Conservation (phyloP, 2,113 vertebrate genomes). For the Misgurnus mizolepis region DNA sequence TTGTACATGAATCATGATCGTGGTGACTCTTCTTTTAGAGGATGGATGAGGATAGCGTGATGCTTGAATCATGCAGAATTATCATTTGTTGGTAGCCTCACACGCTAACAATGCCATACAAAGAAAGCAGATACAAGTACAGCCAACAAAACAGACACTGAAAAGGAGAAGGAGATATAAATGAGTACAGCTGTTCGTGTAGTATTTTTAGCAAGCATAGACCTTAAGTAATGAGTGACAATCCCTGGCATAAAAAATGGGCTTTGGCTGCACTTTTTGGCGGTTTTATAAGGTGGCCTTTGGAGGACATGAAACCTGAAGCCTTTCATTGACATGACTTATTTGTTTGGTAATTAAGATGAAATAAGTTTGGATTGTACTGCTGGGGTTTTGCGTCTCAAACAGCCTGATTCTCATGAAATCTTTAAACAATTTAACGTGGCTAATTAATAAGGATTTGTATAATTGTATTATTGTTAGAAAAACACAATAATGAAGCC, state of each 20-base stretch:
- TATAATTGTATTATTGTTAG: too few relatives aligned
- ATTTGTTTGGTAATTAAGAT: neutral
- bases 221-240: neutral
- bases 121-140: neutral
- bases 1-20: neutral
- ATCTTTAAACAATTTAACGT: too few relatives aligned
- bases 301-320: neutral
- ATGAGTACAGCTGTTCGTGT: neutral
- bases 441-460: too few relatives aligned
- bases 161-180: too few relatives aligned
- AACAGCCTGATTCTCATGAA: too few relatives aligned
- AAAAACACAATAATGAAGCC: too few relatives aligned
- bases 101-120: neutral
- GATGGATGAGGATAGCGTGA: neutral
- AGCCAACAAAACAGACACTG: neutral
- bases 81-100: neutral
- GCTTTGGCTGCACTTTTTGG: neutral
- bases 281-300: neutral
- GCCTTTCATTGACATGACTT: neutral
- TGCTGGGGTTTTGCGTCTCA: neutral
- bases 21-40: neutral
- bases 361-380: neutral
- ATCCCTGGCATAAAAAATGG: neutral
- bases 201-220: neutral
- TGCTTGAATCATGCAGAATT: constrained; percentile 1